Conservation (phyloP, 2,113 vertebrate genomes). For the Tragelaphus scriptus region DNA sequence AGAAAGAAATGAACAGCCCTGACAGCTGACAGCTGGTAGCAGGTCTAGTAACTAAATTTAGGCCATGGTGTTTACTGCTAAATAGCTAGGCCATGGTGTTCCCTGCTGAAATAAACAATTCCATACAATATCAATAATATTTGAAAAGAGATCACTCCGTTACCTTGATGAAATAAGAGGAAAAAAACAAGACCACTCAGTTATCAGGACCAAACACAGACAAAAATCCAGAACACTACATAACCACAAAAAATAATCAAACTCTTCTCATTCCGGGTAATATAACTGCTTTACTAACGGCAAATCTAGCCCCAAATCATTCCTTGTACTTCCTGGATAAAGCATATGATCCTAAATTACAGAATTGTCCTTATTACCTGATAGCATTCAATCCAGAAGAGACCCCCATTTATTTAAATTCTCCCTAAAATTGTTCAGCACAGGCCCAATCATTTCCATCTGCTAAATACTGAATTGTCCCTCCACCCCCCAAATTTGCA, state of each 20-base stretch:
- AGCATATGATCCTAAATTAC: neutral
- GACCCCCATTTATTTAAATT: neutral
- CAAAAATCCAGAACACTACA: neutral
- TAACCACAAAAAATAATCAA: neutral
- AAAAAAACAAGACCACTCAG: conserved; percentile 13
- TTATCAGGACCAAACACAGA: neutral
- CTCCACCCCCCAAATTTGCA: too few relatives aligned
- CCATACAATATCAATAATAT: too few relatives aligned
- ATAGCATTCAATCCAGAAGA: neutral
- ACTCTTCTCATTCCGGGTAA: neutral
- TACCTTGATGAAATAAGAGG: conserved; percentile 28
- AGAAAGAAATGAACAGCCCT: too few relatives aligned
- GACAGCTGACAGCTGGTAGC: too few relatives aligned
- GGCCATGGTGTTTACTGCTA: too few relatives aligned
- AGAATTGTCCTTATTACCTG: neutral
- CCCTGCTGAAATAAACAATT: too few relatives aligned
- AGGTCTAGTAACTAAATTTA: too few relatives aligned
- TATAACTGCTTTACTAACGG: neutral
- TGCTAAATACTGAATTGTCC: neutral
- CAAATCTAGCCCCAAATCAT: neutral
- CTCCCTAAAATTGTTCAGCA: neutral
- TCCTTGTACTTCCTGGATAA: neutral
- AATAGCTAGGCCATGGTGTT: too few relatives aligned
- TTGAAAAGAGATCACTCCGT: too few relatives aligned
- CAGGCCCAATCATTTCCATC: neutral